phyloP scores from a whole-genome alignment of 30 jellyfish, hydroid and myxozoan species.

The Clytia hemisphaerica region DNA sequence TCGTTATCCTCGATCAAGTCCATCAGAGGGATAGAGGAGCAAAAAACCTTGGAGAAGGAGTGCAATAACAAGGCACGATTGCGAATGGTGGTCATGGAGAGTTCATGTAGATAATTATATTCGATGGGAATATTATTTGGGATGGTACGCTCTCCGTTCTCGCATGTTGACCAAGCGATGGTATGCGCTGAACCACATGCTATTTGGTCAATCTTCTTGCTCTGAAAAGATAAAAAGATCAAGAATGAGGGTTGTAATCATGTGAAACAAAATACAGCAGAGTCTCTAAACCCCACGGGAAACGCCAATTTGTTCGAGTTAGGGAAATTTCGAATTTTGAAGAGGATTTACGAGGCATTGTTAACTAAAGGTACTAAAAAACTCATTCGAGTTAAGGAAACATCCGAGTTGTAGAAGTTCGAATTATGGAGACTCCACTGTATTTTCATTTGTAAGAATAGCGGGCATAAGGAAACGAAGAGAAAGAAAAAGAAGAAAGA shows the following conservation, averaged over 20 bases:
- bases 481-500: neutral
- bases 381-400: no score
- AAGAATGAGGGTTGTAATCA: no score
- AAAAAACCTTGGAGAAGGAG: conserved; percentile 54
- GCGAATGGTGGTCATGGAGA: conserved; percentile 55
- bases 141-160: conserved; percentile 44
- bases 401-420: no score
- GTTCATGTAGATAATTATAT: conserved; percentile 46
- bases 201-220: conserved; percentile 70
- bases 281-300: no score
- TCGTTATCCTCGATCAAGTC: conserved; percentile 17
- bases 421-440: no score
- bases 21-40: conserved; percentile 47
- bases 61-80: conserved; percentile 61
- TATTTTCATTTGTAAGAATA: no score
- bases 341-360: no score
- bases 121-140: conserved; percentile 70
- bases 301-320: no score
- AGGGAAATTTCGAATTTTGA: no score
- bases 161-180: conserved; percentile 77
- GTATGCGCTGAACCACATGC: conserved; percentile 96
- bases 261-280: no score
- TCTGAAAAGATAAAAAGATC: conserved; percentile 21
- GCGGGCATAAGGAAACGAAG: neutral
- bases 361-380: no score